These are phyloP conservation scores for Lichenostomus cassidix DNA, from an alignment of 2,113 vertebrate genomes.

Conservation along the genomic window DNA sequence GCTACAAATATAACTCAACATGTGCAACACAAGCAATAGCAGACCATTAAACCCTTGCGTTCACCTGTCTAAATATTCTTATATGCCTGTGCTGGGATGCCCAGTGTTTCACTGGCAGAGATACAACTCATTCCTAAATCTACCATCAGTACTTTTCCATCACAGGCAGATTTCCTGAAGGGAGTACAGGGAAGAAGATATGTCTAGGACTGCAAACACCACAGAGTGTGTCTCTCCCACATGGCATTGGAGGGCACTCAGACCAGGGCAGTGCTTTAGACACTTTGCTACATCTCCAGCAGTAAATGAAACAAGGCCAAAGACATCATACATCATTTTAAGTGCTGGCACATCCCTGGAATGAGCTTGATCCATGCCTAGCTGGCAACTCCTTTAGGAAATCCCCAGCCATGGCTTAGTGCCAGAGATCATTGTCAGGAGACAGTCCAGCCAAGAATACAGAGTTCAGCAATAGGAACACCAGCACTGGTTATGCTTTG, in stretches of 20 bases:
- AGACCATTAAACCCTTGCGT: neutral
- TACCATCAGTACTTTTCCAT: neutral
- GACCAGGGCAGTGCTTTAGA: neutral
- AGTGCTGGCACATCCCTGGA: neutral
- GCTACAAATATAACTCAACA: neutral
- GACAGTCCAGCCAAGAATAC: neutral
- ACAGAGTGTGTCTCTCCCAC: neutral
- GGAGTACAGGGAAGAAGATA: neutral
- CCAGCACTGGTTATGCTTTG: neutral
- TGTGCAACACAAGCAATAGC: neutral
- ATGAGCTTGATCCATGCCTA: neutral
- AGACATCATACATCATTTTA: neutral
- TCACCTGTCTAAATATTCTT: neutral
- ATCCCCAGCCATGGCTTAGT: neutral
- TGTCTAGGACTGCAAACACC: neutral
- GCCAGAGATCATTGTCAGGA: conserved; percentile 4
- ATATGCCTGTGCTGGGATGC: neutral
- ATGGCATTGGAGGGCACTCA: neutral
- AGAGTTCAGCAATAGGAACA: neutral
- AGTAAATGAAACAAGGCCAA: neutral
- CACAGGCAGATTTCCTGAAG: neutral
- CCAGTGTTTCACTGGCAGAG: neutral
- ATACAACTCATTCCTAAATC: neutral
- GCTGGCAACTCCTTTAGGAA: conserved; percentile 4
- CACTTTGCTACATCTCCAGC: neutral